Percentiles rank a stretch among this genome's conserved stretches.
Conservation (phyloP, 1,140 invertebrate species). For the Zaprionus lachaisei region DNA sequence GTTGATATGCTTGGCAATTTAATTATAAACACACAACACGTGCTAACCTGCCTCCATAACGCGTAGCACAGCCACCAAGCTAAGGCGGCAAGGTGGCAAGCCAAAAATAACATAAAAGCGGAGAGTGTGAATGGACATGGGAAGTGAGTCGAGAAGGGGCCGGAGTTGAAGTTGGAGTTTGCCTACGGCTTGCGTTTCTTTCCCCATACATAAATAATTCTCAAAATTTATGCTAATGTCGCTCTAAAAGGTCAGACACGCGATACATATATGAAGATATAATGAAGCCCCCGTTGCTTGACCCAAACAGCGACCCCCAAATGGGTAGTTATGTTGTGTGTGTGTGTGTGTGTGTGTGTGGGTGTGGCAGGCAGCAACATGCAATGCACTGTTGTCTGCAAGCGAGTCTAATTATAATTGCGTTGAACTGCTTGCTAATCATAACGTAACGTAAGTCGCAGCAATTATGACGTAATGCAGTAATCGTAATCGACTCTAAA, state of each 20-base stretch:
- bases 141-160: background rate
- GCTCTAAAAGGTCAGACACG: slow-evolving; percentile 30
- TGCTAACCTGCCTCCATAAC: slow-evolving; percentile 52
- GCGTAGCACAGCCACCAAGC: background rate
- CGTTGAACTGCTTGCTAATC: background rate
- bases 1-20: slow-evolving; percentile 69
- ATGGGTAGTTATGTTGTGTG: slow-evolving; percentile 6
- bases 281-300: slow-evolving; percentile 15
- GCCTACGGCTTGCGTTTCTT: background rate
- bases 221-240: slow-evolving; percentile 28
- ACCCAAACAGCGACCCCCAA: slow-evolving; percentile 1
- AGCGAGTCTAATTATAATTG: background rate
- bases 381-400: slow-evolving; percentile 16
- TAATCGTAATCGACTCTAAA: background rate
- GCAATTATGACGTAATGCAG: background rate
- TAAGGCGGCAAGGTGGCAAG: slow-evolving; percentile 56
- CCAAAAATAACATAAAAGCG: slow-evolving; percentile 63
- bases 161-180: slow-evolving; percentile 2
- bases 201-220: slow-evolving; percentile 8
- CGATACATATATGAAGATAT: slow-evolving; percentile 10
- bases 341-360: background rate
- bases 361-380: slow-evolving; percentile 33
- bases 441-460: background rate
- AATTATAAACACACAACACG: slow-evolving; percentile 81
- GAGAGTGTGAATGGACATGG: slow-evolving; percentile 5